Percentiles rank a stretch among this genome's conserved stretches.
Conservation (phyloP, 2,797 vertebrate species). For the Microchirus variegatus region DNA sequence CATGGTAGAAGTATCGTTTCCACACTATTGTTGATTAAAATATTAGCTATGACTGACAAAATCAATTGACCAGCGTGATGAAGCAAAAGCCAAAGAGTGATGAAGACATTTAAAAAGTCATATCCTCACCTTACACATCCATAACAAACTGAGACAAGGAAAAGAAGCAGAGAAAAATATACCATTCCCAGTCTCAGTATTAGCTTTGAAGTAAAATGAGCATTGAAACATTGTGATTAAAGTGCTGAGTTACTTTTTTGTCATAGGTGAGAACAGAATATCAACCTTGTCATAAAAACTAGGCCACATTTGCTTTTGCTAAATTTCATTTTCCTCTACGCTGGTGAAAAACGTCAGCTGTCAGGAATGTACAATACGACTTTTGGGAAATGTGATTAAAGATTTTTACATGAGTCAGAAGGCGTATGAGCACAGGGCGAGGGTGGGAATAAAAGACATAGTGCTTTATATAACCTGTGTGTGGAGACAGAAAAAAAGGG, state of each 20-base stretch:
- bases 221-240: no score
- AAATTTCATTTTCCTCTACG: constrained; percentile 28
- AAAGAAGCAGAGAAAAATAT: no score
- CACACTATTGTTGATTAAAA: neutral
- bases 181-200: no score
- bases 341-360: constrained; percentile 52
- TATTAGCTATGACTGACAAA: neutral
- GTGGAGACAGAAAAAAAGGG: constrained; percentile 41
- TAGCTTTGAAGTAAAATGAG: no score
- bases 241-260: constrained; percentile 9
- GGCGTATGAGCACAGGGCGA: constrained; percentile 29
- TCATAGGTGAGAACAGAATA: constrained; percentile 54
- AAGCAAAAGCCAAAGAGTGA: neutral
- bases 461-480: constrained; percentile 57
- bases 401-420: constrained; percentile 50
- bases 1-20: neutral
- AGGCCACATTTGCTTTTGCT: constrained; percentile 51
- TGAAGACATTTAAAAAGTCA: no score
- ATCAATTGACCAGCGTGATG: neutral
- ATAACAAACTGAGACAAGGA: no score
- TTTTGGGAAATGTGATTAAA: constrained; percentile 64
- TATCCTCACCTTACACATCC: no score
- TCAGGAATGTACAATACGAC: constrained; percentile 57
- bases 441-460: constrained; percentile 46
- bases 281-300: constrained; percentile 53